Conservation (phyloP, 2,888 invertebrate species). For the Ommatoiulus sabulosus region DNA sequence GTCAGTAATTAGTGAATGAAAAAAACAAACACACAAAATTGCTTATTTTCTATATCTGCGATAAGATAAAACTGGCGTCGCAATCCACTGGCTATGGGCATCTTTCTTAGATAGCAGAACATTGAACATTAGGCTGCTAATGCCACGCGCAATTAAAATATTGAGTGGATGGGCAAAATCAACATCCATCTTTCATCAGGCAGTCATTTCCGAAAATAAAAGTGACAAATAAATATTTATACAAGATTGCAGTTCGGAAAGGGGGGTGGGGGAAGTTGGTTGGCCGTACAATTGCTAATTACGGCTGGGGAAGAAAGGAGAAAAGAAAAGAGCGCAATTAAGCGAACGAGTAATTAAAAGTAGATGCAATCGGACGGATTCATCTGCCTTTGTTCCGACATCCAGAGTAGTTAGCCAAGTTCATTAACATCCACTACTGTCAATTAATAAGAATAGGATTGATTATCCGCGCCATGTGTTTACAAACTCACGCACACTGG, state of each 20-base stretch:
- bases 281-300: conserved; percentile 9
- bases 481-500: conserved; percentile 4
- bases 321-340: conserved; percentile 13
- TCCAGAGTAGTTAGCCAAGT: neutral
- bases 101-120: neutral
- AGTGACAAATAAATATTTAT: conserved; percentile 43
- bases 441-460: conserved; percentile 4
- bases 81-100: neutral
- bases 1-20: conserved; percentile 9
- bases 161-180: neutral
- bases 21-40: neutral
- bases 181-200: conserved; percentile 31
- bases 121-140: neutral
- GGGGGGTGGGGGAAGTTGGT: neutral
- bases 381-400: neutral
- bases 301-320: neutral
- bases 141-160: conserved; percentile 12
- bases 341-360: conserved; percentile 10
- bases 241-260: conserved; percentile 22
- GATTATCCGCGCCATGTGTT: neutral
- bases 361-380: neutral
- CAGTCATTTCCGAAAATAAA: neutral
- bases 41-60: neutral
- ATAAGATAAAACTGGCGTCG: neutral
- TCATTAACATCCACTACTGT: neutral